Evolutionary conservation across 1,140 invertebrate genomes (phyloP), one percentile per base, ranked within the genome.

Genomic region (Panagrolaimus sp.): DNA sequence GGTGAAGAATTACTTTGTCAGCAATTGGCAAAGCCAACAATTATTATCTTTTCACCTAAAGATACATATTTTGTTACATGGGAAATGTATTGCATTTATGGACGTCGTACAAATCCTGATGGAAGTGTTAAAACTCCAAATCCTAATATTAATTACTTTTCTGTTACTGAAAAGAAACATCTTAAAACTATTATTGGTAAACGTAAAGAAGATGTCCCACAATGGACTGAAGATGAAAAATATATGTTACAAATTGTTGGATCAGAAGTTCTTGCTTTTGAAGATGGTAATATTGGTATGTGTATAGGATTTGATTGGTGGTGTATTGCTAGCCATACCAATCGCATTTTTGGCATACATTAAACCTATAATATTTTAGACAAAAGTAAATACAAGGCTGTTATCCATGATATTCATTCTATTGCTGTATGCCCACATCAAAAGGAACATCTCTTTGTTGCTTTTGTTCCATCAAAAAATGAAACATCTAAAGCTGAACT

Each of bases 81-180:
- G 68, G 20, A 71, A 38, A 71, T 38, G 16, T 72, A 78, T 65
- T 72, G 76, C 4, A 71, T 76, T 43, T 76, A 76, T 53, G 74
- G 74, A 9, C 62, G 46, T 38, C 48, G 76, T 31, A 67, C 46
- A 43, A 65, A 64, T 43, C 38, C 53, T 7, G 75, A 77, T 20
- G 76, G 75, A 13, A 53, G 62, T 9, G 14, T 47, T 5, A 72
- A 73, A 61, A 63, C 53, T 8, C 75, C 75, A 16, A 65, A 69
- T 62, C 75, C 80, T n/a, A 81, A 81, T 68, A 65, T 81, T 9
- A 74, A 77, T 9, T 68, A 82, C 45, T 83, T 53, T 46, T 71
- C 53, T 14, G 31, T 83, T 13, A 23, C 20, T 23, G n/a, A 43
- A 23, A 13, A 31, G 14, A 20, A 64, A n/a, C 23, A 64, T 31